Evolutionary conservation across 1,140 invertebrate genomes (phyloP), one percentile per base, ranked within the genome.

Genomic region (Brachionus angularis): DNA sequence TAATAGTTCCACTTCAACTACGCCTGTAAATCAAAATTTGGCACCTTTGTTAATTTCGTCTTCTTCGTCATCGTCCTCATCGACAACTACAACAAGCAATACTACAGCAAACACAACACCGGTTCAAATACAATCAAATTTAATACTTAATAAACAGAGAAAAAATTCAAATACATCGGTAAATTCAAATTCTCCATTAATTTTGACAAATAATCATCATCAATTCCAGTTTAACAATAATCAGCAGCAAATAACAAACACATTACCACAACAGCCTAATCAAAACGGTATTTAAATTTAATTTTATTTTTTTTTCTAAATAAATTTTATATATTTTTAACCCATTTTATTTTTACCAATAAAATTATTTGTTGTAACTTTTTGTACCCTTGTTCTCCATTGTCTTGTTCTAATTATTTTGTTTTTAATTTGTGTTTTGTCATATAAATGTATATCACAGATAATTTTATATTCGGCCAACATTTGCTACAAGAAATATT

Each of bases 401-500:
- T 10, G 16, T 42, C 10, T 10, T 42, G 39, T 42, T 16, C 10
- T 42, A 16, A 42, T 16, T 42, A 42, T 42, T 10, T 42, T 42
- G 39, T 42, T 42, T 10, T 42, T 42, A n/a, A n/a, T n/a, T n/a
- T n/a, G n/a, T n/a, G n/a, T n/a, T n/a, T n/a, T n/a, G n/a, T n/a
- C n/a, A n/a, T n/a, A n/a, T n/a, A n/a, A n/a, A 16, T 42, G 10
- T 42, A 42, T 42, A 42, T 10, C 10, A 10, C 39, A 42, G 39
- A 42, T 16, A 42, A 67, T 46, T 50, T 67, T 46, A 47, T 67
- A 34, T 67, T 47, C 27, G 47, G 62, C 29, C 62, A 67, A 33
- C 29, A 67, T 21, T 50, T 67, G 29, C 47, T 67, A 47, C 62
- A 67, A 67, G 62, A 67, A 67, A 67, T 67, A 33, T 67, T 27